Evolutionary conservation across 2,888 invertebrate genomes (phyloP).

Genomic region (Timema cristinae): DNA sequence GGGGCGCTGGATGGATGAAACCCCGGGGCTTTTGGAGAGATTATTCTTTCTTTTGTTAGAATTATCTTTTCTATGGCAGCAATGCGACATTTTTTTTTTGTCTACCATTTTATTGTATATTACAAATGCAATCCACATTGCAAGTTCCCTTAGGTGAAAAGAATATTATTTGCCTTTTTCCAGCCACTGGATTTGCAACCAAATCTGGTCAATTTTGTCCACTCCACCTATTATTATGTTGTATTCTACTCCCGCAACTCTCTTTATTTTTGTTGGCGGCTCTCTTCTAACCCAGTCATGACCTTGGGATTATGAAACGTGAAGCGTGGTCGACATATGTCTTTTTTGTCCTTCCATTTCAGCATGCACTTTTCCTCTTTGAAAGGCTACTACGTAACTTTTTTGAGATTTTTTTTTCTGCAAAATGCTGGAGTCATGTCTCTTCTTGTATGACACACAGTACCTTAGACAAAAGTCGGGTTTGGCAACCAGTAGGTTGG

Average conservation of each 20-base stretch:
- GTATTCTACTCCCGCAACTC: neutral
- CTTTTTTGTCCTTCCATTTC: slow-evolving; percentile 7
- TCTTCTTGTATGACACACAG: neutral
- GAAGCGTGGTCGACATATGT: neutral
- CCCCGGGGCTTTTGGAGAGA: slow-evolving; percentile 13
- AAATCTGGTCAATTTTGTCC: neutral
- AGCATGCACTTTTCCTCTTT: neutral
- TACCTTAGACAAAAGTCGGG: neutral
- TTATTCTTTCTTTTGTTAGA: neutral
- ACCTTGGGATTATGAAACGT: slow-evolving; percentile 10
- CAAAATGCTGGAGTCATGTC: neutral
- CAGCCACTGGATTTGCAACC: neutral
- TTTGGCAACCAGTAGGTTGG: slow-evolving; percentile 7
- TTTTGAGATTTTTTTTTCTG: neutral
- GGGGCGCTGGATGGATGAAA: slow-evolving; percentile 8
- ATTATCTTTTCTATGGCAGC: neutral
- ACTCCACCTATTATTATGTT: neutral
- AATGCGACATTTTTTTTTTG: neutral
- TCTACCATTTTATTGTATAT: slow-evolving; percentile 2
- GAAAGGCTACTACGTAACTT: neutral
- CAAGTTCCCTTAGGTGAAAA: neutral
- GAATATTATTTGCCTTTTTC: slow-evolving; percentile 16
- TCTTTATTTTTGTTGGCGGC: neutral
- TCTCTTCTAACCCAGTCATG: neutral
- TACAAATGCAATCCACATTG: slow-evolving; percentile 14